phyloP scores from a whole-genome alignment of 2,888 invertebrate species.

The Heliconius ethilla region DNA sequence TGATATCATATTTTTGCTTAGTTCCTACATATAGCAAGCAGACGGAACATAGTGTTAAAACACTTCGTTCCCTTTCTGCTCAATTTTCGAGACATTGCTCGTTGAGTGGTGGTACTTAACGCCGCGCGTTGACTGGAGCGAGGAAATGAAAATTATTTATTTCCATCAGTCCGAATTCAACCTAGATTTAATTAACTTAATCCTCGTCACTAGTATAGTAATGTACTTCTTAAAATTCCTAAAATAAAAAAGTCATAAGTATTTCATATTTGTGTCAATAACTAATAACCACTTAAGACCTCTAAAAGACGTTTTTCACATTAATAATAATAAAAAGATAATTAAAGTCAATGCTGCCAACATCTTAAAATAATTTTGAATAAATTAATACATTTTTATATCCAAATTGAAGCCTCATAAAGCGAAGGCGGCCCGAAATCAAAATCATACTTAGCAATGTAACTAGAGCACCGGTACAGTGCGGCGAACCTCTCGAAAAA shows the following conservation, averaged over 20 bases:
- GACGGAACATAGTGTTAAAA: not conserved
- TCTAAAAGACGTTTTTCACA: too few relatives aligned
- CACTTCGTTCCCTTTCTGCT: not conserved
- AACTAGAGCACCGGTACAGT: conserved; percentile 12
- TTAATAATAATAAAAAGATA: too few relatives aligned
- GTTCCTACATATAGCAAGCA: not conserved
- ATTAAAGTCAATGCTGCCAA: not conserved
- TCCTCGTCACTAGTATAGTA: too few relatives aligned
- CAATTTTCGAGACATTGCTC: not conserved
- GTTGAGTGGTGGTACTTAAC: not conserved
- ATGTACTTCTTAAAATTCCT: too few relatives aligned
- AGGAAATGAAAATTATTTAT: not conserved
- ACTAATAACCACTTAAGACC: too few relatives aligned
- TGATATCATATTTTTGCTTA: not conserved
- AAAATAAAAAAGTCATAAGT: too few relatives aligned
- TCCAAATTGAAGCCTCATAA: not conserved
- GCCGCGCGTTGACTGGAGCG: too few relatives aligned
- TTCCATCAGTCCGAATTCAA: not conserved
- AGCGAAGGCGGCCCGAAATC: not conserved
- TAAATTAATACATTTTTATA: conserved; percentile 6
- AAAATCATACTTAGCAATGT: conserved; percentile 19
- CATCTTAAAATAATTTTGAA: not conserved
- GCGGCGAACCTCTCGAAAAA: conserved; percentile 19
- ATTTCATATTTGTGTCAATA: too few relatives aligned
- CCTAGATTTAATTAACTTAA: too few relatives aligned